Conservation (phyloP, 2,888 invertebrate genomes). For the Gryllus longicercus region DNA sequence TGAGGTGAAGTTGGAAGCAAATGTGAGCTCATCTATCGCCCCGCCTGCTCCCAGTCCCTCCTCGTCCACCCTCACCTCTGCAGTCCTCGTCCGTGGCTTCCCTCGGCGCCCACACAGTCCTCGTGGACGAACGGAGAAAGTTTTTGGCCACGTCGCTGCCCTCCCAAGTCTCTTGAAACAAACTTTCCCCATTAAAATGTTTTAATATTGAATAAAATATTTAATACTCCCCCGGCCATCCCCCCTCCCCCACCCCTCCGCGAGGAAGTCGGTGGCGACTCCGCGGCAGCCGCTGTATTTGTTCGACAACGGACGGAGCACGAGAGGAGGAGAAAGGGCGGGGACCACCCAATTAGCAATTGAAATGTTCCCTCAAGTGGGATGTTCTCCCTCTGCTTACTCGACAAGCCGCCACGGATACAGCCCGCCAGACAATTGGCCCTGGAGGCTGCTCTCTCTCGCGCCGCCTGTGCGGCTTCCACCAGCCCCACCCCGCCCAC, state of each 20-base stretch:
- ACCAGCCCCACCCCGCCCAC: not conserved
- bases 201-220: conserved; percentile 17
- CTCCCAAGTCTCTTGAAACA: conserved; percentile 10
- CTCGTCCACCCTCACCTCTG: too few relatives aligned
- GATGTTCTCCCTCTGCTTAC: not conserved
- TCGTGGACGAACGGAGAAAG: not conserved
- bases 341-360: conserved; percentile 1
- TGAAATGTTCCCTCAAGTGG: conserved; percentile 17
- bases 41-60: too few relatives aligned
- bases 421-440: not conserved
- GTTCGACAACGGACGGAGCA: not conserved
- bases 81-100: too few relatives aligned
- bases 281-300: not conserved
- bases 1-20: too few relatives aligned
- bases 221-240: not conserved
- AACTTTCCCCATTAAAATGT: conserved; percentile 10
- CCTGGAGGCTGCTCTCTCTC: not conserved
- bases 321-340: not conserved
- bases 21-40: too few relatives aligned
- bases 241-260: not conserved
- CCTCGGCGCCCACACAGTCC: too few relatives aligned
- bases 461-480: not conserved
- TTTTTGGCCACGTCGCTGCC: not conserved
- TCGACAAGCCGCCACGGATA: conserved; percentile 17
- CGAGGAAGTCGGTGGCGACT: not conserved